Conservation (phyloP, 1,140 invertebrate species). For the Pseudomyrmex sp. region DNA sequence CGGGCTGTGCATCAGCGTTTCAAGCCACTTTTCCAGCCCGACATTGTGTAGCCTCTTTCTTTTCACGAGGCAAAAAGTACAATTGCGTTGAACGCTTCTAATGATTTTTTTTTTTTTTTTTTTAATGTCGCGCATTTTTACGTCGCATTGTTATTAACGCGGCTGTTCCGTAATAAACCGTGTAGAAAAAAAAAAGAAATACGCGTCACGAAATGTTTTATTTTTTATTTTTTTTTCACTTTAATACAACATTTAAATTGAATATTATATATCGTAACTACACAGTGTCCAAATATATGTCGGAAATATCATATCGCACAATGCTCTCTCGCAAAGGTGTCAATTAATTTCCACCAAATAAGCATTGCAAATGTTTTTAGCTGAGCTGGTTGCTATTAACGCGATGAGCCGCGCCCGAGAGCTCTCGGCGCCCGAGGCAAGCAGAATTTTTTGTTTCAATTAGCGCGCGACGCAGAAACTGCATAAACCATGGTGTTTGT, state of each 20-base stretch:
- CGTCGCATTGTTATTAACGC: not conserved
- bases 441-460: conserved; percentile 64
- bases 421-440: conserved; percentile 3
- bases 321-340: not conserved
- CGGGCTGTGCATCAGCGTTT: conserved; percentile 38
- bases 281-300: not conserved
- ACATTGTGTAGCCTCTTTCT: not conserved
- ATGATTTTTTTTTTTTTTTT: not conserved
- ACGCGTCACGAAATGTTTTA: not conserved
- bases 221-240: not conserved
- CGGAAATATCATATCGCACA: not conserved
- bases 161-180: not conserved
- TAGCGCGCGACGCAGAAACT: conserved; percentile 48
- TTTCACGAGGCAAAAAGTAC: conserved; percentile 4
- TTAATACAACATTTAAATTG: not conserved
- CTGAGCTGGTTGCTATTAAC: not conserved
- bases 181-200: not conserved
- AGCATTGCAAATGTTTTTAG: conserved; percentile 38
- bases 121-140: not conserved
- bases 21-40: conserved; percentile 25
- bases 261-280: not conserved
- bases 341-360: conserved; percentile 27
- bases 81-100: not conserved
- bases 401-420: conserved; percentile 23
- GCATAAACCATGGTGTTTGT: conserved; percentile 52